These are phyloP conservation scores for Myotis lucifugus DNA, from an alignment of 2,113 vertebrate species.

Conservation along the genomic window DNA sequence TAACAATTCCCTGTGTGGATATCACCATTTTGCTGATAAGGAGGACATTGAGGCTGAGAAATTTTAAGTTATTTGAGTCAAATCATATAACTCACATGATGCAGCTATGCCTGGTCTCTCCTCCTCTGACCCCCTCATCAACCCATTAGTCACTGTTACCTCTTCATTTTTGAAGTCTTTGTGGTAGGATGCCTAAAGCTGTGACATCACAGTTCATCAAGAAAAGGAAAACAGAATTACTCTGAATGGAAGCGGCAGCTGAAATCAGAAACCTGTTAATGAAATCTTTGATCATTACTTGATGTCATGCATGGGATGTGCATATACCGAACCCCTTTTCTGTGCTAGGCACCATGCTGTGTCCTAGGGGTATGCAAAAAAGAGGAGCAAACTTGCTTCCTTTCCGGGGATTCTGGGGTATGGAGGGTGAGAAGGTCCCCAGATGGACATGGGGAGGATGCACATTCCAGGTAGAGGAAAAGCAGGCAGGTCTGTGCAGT, in stretches of 20 bases:
- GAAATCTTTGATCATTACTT: neutral
- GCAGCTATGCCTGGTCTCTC: neutral
- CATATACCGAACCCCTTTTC: neutral
- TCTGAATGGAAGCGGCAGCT: neutral
- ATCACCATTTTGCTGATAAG: constrained; percentile 37
- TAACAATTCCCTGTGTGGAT: neutral
- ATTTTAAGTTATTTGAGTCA: neutral
- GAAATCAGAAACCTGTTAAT: neutral
- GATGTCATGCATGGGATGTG: neutral
- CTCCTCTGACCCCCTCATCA: fast-evolving
- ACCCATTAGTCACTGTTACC: too few relatives aligned
- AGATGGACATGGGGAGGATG: neutral
- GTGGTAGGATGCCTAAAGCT: neutral
- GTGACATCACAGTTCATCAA: neutral
- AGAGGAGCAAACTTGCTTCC: neutral
- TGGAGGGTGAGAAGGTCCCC: neutral
- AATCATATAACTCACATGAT: neutral
- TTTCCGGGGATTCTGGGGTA: neutral
- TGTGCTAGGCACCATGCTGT: neutral
- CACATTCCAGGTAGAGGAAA: neutral
- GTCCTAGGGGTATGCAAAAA: neutral
- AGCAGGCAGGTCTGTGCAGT: too few relatives aligned
- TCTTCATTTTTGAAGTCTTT: neutral
- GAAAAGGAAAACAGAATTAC: neutral
- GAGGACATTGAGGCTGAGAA: neutral